Evolutionary conservation across 2,797 vertebrate species (phyloP).

Genomic region (Sparus aurata): DNA sequence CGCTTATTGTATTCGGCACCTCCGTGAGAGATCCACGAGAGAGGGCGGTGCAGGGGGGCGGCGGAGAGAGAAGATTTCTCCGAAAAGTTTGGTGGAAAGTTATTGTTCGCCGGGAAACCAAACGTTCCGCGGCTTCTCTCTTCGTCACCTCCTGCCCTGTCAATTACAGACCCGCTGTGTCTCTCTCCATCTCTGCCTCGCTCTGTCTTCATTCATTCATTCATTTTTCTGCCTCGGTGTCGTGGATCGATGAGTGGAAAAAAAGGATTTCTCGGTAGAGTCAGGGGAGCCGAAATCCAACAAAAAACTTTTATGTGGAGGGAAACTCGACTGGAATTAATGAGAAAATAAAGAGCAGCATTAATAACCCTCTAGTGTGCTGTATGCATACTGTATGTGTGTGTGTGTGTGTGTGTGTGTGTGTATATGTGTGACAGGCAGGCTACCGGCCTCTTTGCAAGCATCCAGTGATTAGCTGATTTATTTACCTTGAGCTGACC

Average conservation of each 20-base stretch:
- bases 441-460: conserved; percentile 25
- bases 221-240: conserved; percentile 14
- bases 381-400: conserved; percentile 10
- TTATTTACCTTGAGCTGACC: conserved; percentile 58
- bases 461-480: conserved; percentile 50
- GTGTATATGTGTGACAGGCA: conserved; percentile 19
- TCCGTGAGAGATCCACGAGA: conserved; percentile 6
- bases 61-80: not conserved
- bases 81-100: conserved; percentile 17
- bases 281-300: conserved; percentile 12
- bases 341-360: conserved; percentile 17
- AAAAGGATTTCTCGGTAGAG: not conserved
- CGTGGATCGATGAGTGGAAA: conserved; percentile 16
- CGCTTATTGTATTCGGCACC: not conserved
- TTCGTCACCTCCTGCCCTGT: conserved; percentile 3
- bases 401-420: conserved; percentile 19
- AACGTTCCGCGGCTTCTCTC: not conserved
- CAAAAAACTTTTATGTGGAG: not conserved
- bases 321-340: conserved; percentile 11
- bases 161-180: not conserved
- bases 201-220: conserved; percentile 14
- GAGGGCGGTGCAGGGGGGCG: not conserved
- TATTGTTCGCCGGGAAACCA: not conserved
- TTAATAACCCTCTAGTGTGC: conserved; percentile 12
- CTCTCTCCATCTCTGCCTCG: not conserved